Percentiles rank a stretch among this genome's conserved stretches.
Evolutionary conservation across 2,888 invertebrate genomes (phyloP).

Genomic region (Eretmocerus hayati): DNA sequence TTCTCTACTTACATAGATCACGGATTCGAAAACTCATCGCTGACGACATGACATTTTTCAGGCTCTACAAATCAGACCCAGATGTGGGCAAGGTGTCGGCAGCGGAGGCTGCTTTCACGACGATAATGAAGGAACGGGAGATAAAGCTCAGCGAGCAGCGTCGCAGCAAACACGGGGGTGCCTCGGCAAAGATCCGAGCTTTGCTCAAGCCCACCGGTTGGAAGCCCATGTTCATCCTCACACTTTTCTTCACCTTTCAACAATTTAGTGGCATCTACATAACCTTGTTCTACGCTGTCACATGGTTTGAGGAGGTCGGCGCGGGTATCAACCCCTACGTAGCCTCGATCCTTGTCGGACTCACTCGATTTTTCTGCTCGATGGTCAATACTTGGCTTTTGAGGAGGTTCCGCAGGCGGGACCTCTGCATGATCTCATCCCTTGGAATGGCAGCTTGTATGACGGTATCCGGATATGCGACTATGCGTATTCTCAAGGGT

Average conservation of each 20-base stretch:
- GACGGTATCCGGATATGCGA: conserved; percentile 53
- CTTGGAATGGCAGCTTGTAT: conserved; percentile 54
- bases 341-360: conserved; percentile 54
- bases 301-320: conserved; percentile 54
- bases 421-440: conserved; percentile 51
- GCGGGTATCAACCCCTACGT: conserved; percentile 50
- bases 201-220: conserved; percentile 54
- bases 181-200: conserved; percentile 41
- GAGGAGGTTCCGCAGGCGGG: conserved; percentile 50
- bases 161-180: conserved; percentile 38
- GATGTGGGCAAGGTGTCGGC: conserved; percentile 34
- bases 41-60: too few relatives aligned
- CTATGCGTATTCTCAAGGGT: too few relatives aligned
- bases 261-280: conserved; percentile 58
- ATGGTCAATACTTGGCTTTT: conserved; percentile 54
- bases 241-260: conserved; percentile 54
- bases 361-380: conserved; percentile 54
- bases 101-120: conserved; percentile 50
- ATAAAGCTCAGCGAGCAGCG: conserved; percentile 46
- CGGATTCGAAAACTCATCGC: too few relatives aligned
- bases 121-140: conserved; percentile 51
- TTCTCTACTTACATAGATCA: too few relatives aligned
- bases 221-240: conserved; percentile 53
- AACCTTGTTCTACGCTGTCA: conserved; percentile 56
- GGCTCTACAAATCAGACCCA: conserved; percentile 35